These are phyloP conservation scores for Trichogramma pretiosum DNA, from an alignment of 1,140 invertebrate genomes.

Conservation along the genomic window DNA sequence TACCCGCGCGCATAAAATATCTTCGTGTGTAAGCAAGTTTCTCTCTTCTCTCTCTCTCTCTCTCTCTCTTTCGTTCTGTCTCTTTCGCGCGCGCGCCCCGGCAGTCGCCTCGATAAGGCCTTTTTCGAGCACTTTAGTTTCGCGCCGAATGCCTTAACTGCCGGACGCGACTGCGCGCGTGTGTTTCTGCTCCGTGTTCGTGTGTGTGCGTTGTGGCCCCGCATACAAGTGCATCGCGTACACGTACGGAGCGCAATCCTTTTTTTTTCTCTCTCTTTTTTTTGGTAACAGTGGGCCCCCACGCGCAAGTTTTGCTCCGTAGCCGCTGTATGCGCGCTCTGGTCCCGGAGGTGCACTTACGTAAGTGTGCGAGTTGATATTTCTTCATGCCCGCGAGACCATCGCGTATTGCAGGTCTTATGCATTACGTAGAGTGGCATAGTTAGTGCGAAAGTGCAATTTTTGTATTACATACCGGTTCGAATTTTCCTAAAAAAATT, in stretches of 20 bases:
- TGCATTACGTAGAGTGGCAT: no score
- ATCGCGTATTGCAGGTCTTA: no score
- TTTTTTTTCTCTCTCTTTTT: background rate
- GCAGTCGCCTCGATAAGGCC: conserved; percentile 9
- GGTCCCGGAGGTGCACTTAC: no score
- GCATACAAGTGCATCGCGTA: background rate
- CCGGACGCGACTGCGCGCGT: background rate
- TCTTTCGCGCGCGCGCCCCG: background rate
- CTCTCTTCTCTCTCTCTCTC: background rate
- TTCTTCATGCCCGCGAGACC: no score
- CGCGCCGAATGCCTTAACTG: conserved; percentile 6
- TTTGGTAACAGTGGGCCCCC: no score
- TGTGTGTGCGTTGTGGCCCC: background rate
- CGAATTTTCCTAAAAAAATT: no score
- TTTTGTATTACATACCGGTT: no score
- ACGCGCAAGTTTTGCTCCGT: no score
- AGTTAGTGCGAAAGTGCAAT: no score
- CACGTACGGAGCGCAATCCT: background rate
- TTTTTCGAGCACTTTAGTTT: conserved; percentile 16
- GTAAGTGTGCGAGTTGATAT: no score
- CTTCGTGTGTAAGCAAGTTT: background rate
- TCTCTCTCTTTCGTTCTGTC: no score
- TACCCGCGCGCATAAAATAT: background rate
- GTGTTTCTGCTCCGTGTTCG: background rate
- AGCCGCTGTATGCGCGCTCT: no score